phyloP scores from a whole-genome alignment of 2,888 invertebrate genomes.

The Ditula angustiorana region DNA sequence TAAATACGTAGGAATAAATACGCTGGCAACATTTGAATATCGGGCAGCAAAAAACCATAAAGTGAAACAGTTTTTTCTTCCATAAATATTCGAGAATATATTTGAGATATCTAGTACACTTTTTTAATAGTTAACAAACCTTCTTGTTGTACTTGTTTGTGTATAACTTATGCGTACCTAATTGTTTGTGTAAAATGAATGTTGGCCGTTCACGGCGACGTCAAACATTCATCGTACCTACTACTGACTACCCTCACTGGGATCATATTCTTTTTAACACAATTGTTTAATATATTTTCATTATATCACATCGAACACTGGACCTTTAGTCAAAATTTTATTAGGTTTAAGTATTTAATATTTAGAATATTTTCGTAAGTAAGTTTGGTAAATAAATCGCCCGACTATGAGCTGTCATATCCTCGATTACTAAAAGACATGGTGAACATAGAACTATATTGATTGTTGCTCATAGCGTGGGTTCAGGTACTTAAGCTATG shows the following conservation, averaged over 20 bases:
- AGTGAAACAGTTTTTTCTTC: conserved; percentile 32
- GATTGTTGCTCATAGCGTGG: conserved; percentile 38
- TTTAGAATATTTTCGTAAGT: conserved; percentile 59
- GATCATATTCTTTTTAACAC: conserved; percentile 30
- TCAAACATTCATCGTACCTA: conserved; percentile 4
- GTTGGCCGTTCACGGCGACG: conserved; percentile 10
- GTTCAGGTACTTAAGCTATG: conserved; percentile 41
- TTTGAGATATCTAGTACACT: conserved; percentile 24
- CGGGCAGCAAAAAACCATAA: conserved; percentile 21
- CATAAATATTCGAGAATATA: conserved; percentile 39
- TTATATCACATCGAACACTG: conserved; percentile 77
- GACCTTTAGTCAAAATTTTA: conserved; percentile 79
- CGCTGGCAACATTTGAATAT: background rate
- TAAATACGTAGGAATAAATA: conserved; percentile 32
- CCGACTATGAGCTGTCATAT: conserved; percentile 47
- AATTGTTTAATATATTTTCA: conserved; percentile 25
- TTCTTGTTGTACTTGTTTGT: conserved; percentile 62
- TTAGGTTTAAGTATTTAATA: conserved; percentile 81
- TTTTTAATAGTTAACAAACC: conserved; percentile 24
- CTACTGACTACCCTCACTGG: conserved; percentile 23
- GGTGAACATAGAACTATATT: conserved; percentile 35
- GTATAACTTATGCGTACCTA: conserved; percentile 49
- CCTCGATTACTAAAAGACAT: conserved; percentile 46
- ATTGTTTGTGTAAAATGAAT: conserved; percentile 28
- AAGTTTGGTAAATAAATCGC: conserved; percentile 61